These are phyloP conservation scores for Anabas testudineus DNA, from an alignment of 2,797 vertebrate species.

Conservation along the genomic window DNA sequence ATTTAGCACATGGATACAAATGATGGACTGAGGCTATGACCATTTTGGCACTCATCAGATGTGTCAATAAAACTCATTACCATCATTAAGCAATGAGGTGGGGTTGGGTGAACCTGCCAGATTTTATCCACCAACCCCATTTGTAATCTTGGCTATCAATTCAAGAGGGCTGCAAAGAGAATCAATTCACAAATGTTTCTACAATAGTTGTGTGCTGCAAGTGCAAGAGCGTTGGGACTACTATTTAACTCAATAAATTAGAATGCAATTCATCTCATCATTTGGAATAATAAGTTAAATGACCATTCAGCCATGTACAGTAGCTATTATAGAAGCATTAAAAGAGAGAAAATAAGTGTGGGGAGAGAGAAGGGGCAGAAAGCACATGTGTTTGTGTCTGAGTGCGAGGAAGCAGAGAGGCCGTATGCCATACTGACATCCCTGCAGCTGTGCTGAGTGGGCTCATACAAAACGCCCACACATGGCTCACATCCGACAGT, in stretches of 20 bases:
- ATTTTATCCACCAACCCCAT: constrained; percentile 51
- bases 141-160: constrained; percentile 47
- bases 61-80: constrained; percentile 60
- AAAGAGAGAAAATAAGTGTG: constrained; percentile 22
- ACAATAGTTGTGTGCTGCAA: background rate
- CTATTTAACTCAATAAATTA: constrained; percentile 34
- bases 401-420: constrained; percentile 31
- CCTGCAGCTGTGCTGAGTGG: constrained; percentile 76
- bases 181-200: constrained; percentile 36
- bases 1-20: constrained; percentile 14
- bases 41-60: constrained; percentile 36
- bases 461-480: constrained; percentile 74
- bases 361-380: background rate
- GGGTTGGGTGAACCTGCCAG: constrained; percentile 33
- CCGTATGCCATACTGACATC: constrained; percentile 65
- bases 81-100: constrained; percentile 51
- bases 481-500: constrained; percentile 70
- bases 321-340: constrained; percentile 32
- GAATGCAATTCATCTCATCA: constrained; percentile 35
- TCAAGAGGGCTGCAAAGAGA: constrained; percentile 26
- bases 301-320: constrained; percentile 41
- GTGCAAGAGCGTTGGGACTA: background rate
- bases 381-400: constrained; percentile 6
- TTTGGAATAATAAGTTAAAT: constrained; percentile 36
- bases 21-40: constrained; percentile 5